Evolutionary conservation across 2,113 vertebrate genomes (phyloP).

Genomic region (Rousettus leschenaultii): DNA sequence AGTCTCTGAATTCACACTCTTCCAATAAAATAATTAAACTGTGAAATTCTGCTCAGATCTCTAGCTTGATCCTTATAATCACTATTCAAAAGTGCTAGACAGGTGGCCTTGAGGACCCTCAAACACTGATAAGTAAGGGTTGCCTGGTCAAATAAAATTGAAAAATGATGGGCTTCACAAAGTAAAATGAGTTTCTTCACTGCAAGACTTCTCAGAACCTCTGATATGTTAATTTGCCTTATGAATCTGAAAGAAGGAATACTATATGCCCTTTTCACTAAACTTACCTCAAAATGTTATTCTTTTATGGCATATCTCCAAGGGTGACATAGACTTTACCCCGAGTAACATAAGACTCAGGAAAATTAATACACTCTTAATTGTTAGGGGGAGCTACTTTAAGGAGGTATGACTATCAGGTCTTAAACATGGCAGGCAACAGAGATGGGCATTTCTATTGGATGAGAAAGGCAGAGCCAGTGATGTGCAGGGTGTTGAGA

Average conservation of each 20-base stretch:
- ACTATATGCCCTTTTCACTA: not conserved
- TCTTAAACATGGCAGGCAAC: not conserved
- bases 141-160: not conserved
- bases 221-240: not conserved
- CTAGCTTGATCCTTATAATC: not conserved
- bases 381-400: not conserved
- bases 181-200: not conserved
- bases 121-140: not conserved
- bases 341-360: not conserved
- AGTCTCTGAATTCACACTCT: not conserved
- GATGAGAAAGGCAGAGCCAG: not conserved
- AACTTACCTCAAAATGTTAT: not conserved
- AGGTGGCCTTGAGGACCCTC: not conserved
- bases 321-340: not conserved
- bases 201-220: not conserved
- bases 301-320: not conserved
- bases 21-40: not conserved
- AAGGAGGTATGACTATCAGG: not conserved
- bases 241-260: not conserved
- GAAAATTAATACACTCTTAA: not conserved
- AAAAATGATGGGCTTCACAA: not conserved
- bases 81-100: not conserved
- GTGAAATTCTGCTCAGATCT: not conserved
- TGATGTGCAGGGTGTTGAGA: not conserved
- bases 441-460: not conserved